These are phyloP conservation scores for Sprattus sprattus DNA, from an alignment of 2,113 vertebrate species.

Conservation along the genomic window DNA sequence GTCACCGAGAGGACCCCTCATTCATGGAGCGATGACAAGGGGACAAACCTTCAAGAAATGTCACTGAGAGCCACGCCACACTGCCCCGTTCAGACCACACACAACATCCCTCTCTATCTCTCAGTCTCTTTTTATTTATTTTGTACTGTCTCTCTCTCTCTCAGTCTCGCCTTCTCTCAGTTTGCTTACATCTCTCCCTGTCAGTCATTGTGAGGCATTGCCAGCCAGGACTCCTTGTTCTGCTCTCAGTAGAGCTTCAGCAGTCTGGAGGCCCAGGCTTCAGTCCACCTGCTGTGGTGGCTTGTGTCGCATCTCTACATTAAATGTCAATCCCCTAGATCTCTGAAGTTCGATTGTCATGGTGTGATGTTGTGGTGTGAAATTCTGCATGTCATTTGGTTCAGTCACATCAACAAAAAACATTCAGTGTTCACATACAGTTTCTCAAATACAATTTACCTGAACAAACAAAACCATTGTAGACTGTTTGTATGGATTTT, in stretches of 20 bases:
- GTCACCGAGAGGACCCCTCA: conserved; percentile 31
- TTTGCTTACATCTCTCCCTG: background rate
- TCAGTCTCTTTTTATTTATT: background rate
- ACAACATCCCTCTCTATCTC: background rate
- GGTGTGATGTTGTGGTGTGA: no score
- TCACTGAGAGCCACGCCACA: conserved; percentile 29
- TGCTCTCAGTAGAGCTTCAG: background rate
- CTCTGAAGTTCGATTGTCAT: background rate
- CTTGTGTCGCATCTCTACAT: background rate
- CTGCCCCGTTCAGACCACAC: background rate
- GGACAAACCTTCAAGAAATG: conserved; percentile 45
- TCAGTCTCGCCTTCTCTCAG: background rate
- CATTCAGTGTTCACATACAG: background rate
- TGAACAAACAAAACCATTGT: background rate
- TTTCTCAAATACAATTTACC: background rate
- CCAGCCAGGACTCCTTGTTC: background rate
- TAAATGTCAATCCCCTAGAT: background rate
- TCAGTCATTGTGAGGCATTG: background rate
- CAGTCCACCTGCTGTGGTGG: background rate
- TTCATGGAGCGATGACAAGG: conserved; percentile 32
- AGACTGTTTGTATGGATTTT: background rate
- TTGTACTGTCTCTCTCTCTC: background rate
- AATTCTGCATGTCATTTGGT: background rate
- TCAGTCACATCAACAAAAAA: background rate
- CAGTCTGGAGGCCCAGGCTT: background rate